A percentile compares a stretch with the other conserved stretches of the same genome.
phyloP scores from a whole-genome alignment of 1,140 invertebrate genomes.

The Lepidurus packardi region DNA sequence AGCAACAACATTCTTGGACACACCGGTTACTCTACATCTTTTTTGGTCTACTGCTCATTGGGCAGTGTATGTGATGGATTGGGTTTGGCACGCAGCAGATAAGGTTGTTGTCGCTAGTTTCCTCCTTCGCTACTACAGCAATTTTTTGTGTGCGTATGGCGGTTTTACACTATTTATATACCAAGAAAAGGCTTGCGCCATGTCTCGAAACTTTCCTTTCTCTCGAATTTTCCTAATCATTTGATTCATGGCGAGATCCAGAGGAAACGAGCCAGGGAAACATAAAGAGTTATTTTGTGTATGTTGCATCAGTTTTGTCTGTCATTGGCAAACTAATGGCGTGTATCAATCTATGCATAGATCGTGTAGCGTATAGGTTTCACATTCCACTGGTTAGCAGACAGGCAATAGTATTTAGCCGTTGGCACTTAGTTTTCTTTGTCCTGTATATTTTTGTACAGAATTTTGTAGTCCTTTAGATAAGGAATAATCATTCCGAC shows the following conservation, averaged over 20 bases:
- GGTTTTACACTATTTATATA: constrained; percentile 10
- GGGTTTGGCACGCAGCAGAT: neutral
- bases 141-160: neutral
- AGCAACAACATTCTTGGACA: neutral
- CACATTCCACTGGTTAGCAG: constrained; percentile 21
- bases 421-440: constrained; percentile 7
- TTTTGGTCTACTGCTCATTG: neutral
- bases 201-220: neutral
- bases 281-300: neutral
- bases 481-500: constrained; percentile 18
- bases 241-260: neutral
- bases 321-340: neutral
- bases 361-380: constrained; percentile 15
- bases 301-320: neutral
- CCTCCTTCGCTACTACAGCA: neutral
- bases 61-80: neutral
- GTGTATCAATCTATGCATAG: constrained; percentile 19
- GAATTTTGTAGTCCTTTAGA: constrained; percentile 19
- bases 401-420: constrained; percentile 12
- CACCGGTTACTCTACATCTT: neutral
- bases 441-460: constrained; percentile 22
- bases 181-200: neutral
- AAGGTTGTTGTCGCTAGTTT: neutral
- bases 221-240: neutral
- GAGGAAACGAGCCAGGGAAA: neutral